phyloP scores from a whole-genome alignment of 2,113 vertebrate genomes.

The Eretmodus cyanostictus region DNA sequence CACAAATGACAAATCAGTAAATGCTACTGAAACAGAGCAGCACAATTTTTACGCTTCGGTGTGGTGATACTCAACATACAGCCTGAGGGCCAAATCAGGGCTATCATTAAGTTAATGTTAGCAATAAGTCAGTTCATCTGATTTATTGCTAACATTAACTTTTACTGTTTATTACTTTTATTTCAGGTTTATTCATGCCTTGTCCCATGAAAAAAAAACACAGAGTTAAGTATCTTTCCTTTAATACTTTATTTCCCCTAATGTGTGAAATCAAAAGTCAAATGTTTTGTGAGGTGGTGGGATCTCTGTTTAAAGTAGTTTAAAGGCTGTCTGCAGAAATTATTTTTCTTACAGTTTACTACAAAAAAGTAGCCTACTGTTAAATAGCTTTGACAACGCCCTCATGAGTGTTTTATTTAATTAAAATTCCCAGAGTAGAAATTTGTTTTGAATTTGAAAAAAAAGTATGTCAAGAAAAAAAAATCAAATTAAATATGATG shows the following conservation, averaged over 20 bases:
- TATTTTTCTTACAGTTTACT: neutral
- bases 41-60: neutral
- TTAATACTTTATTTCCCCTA: neutral
- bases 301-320: neutral
- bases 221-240: neutral
- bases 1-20: neutral
- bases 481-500: neutral
- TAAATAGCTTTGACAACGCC: fast-evolving
- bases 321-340: neutral
- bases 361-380: neutral
- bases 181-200: neutral
- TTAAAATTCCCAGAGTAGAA: neutral
- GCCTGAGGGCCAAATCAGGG: neutral
- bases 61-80: neutral
- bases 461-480: neutral
- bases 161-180: neutral
- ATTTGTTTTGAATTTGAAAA: neutral
- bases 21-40: neutral
- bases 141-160: neutral
- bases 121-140: neutral
- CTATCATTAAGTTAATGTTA: neutral
- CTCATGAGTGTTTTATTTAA: neutral
- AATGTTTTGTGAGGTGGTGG: neutral
- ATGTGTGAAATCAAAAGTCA: neutral
- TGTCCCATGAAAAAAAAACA: neutral